Conservation (phyloP, 2,888 invertebrate species). For the Sericinus montela region DNA sequence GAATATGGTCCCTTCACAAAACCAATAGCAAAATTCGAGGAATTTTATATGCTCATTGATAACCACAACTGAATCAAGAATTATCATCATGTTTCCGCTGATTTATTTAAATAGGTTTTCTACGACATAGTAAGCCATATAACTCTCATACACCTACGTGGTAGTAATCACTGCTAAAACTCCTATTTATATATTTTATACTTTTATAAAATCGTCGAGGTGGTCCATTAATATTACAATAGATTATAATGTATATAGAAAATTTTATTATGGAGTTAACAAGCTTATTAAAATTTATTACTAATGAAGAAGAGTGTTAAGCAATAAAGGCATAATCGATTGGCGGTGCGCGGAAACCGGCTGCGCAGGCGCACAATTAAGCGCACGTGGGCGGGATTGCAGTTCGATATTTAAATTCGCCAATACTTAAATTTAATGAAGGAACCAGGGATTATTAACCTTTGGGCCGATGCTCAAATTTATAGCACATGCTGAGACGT, state of each 20-base stretch:
- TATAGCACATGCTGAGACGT: no score
- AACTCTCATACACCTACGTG: no score
- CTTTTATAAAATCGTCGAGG: neutral
- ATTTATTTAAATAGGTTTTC: no score
- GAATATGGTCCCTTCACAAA: no score
- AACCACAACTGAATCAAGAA: no score
- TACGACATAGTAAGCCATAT: no score
- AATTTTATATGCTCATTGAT: no score
- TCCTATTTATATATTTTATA: neutral
- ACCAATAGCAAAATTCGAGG: no score
- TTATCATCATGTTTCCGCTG: no score
- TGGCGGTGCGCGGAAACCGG: slow-evolving; percentile 36
- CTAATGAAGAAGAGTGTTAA: slow-evolving; percentile 20
- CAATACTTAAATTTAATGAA: slow-evolving; percentile 12
- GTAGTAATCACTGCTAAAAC: no score
- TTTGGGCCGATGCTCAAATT: neutral
- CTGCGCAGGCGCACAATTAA: slow-evolving; percentile 41
- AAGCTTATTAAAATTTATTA: slow-evolving; percentile 19
- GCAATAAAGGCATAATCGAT: slow-evolving; percentile 43
- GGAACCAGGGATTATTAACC: neutral
- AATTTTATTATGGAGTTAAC: slow-evolving; percentile 17
- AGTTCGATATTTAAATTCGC: slow-evolving; percentile 27
- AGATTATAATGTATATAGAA: slow-evolving; percentile 5
- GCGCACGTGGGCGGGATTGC: slow-evolving; percentile 36
- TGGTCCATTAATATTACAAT: slow-evolving; percentile 10